Evolutionary conservation across 2,888 invertebrate species (phyloP).

Genomic region (Pachycephus smyrnensis): DNA sequence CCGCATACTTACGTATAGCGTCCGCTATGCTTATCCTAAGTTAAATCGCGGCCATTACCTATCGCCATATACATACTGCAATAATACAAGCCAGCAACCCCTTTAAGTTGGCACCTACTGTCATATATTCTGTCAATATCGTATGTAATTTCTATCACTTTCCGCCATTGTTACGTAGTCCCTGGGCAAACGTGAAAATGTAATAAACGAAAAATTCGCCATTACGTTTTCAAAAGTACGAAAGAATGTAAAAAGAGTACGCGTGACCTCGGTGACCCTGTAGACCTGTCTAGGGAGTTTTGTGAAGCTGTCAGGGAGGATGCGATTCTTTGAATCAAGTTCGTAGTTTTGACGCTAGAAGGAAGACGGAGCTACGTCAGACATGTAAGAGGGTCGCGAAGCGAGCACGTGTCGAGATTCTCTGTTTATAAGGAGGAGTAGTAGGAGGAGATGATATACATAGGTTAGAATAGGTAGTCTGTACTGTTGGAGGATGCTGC

Average conservation of each 20-base stretch:
- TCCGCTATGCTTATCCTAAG: not conserved
- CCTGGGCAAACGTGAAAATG: not conserved
- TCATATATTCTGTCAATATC: not conserved
- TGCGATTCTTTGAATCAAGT: not conserved
- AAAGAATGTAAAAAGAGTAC: not conserved
- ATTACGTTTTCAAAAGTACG: not conserved
- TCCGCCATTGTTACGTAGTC: no score
- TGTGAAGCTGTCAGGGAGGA: not conserved
- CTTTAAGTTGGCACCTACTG: not conserved
- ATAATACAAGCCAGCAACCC: not conserved
- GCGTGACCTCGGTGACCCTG: not conserved
- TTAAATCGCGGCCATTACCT: not conserved
- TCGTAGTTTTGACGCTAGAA: not conserved
- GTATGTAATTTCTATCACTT: not conserved
- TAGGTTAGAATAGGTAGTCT: not conserved
- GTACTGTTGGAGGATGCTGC: conserved; percentile 15
- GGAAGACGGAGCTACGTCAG: not conserved
- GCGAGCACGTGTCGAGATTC: not conserved
- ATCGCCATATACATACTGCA: not conserved
- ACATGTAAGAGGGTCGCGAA: not conserved
- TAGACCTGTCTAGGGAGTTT: not conserved
- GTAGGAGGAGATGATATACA: not conserved
- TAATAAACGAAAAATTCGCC: not conserved
- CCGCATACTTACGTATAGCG: not conserved
- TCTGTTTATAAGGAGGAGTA: not conserved